A percentile compares a stretch with the other conserved stretches of the same genome.
phyloP scores from a whole-genome alignment of 2,113 vertebrate species.

The Thymallus thymallus region DNA sequence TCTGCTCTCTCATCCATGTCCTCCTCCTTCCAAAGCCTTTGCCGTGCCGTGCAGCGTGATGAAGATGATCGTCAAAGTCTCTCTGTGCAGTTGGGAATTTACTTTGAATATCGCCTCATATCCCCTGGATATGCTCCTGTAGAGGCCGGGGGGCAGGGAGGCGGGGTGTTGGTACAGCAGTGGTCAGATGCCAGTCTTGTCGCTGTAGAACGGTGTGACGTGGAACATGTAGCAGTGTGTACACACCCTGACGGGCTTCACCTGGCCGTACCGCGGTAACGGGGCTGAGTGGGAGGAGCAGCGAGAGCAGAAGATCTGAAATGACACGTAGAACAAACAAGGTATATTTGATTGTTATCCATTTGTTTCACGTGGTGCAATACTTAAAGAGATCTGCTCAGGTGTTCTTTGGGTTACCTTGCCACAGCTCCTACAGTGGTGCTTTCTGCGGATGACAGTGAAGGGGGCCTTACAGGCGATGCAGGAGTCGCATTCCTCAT shows the following conservation, averaged over 20 bases:
- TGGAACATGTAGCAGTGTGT: constrained; percentile 99
- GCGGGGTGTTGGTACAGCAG: constrained; percentile 6
- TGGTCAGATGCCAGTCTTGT: constrained; percentile 85
- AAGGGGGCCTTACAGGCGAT: constrained; percentile 95
- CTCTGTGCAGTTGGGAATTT: constrained; percentile 24
- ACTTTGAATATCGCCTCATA: constrained; percentile 37
- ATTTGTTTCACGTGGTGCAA: too few species aligned
- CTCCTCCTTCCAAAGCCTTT: constrained; percentile 22
- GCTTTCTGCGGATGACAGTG: constrained; percentile 95
- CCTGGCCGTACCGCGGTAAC: constrained; percentile 92
- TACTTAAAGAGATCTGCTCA: background rate
- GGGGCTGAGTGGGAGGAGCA: constrained; percentile 95
- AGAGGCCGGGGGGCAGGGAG: constrained; percentile 6
- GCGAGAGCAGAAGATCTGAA: constrained; percentile 98
- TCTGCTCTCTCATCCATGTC: background rate
- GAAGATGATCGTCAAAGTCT: constrained; percentile 10
- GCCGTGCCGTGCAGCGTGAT: constrained; percentile 14
- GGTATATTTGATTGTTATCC: background rate
- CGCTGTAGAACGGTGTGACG: constrained; percentile 97
- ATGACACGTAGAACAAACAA: constrained; percentile 27
- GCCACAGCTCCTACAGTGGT: constrained; percentile 97
- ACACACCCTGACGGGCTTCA: constrained; percentile 95
- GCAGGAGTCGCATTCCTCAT: constrained; percentile 91
- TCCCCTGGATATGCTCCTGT: constrained; percentile 48
- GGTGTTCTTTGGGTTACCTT: constrained; percentile 77